Evolutionary conservation across 53 echinoderm and acorn worm species (phyloP), one percentile per base, ranked within the genome.

Genomic region (Apostichopus leukothele): DNA sequence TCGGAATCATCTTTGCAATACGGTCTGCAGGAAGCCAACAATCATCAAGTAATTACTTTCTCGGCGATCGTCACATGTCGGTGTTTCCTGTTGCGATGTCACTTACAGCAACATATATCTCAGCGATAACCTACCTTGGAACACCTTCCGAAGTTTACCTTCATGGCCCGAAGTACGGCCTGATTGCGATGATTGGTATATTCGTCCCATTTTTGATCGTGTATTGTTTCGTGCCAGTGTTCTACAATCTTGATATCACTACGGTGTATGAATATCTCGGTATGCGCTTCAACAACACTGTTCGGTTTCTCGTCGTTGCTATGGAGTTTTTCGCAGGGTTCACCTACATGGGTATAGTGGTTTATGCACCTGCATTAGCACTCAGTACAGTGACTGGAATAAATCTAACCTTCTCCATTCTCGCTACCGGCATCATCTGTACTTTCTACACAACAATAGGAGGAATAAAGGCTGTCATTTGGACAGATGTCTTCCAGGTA

Each of bases 401-500:
- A 8, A 86, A 52, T 53, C 74, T 86, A 51, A 52, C 51, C 16
- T 73, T 74, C 10, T 86, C 87, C 19, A 86, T 86, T 51, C 74
- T 86, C 12, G 53, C 27, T 14, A 52, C 23, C 10, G 87, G 87
- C 14, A 14, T 86, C n/a, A 86, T 74, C 10, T 86, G 87, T 51
- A 86, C 87, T 9, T 86, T 86, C 51, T 86, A 86, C 51, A 86
- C 87, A 6, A 39, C 87, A 26, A 86, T 86, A 14, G 87, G 87
- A 13, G 94, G 94, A 79, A 94, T 94, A 51, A 94, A 94, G 83
- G 94, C 94, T 13, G 93, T 94, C 74, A 94, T 94, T 23, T 94
- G 94, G 94, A 94, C 94, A 3, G 94, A 94, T 51, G 94, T 94
- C 7, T 94, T 94, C 88, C 94, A 94, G 88, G 93, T 94, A 39